A percentile compares a stretch with the other conserved stretches of the same genome.
These are phyloP conservation scores for Psittacula derbiana DNA, from an alignment of 2,797 vertebrate genomes.

Conservation along the genomic window DNA sequence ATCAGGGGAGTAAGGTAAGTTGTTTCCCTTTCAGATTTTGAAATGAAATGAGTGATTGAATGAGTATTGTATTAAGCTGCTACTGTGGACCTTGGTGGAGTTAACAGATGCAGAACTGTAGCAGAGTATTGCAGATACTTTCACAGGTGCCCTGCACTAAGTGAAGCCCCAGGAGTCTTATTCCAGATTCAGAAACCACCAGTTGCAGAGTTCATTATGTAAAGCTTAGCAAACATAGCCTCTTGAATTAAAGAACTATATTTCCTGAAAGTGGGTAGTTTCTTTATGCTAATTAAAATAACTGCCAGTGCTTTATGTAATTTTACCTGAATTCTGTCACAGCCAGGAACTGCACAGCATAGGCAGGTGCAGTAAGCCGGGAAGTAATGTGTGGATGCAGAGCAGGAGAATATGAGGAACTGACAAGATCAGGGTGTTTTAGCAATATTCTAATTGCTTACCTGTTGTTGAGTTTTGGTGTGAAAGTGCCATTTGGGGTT, in stretches of 20 bases:
- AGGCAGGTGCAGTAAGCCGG: background rate
- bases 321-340: background rate
- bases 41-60: background rate
- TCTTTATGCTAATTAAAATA: background rate
- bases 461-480: background rate
- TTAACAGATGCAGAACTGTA: background rate
- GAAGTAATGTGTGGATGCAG: background rate
- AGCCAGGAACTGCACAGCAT: background rate
- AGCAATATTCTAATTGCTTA: background rate
- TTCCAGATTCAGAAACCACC: background rate
- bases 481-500: rapidly evolving
- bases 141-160: background rate
- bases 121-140: background rate
- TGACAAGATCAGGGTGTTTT: background rate
- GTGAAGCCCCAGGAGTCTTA: background rate
- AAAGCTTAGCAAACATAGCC: background rate
- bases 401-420: background rate
- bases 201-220: background rate
- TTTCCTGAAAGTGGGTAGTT: background rate
- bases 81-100: background rate
- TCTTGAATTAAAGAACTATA: background rate
- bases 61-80: background rate
- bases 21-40: background rate
- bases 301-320: background rate
- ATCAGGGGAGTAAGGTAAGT: conserved; percentile 88